Evolutionary conservation across 2,113 vertebrate genomes (phyloP).

Genomic region (Pan troglodytes): NHGRI_mPanTro3-v2.1_pri NC_086015.1:112006501-112007000

Average conservation of each 20-base stretch:
- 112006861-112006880: not conserved
- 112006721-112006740: not conserved
- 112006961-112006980: not conserved
- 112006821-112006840: not conserved
- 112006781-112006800: not conserved
- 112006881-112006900: not conserved
- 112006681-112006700: not conserved
- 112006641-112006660: constrained; percentile 43
- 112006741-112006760: not conserved
- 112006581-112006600: not conserved
- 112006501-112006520: not conserved
- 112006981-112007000: constrained; percentile 40
- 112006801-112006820: not conserved
- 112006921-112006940: constrained; percentile 11
- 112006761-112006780: not conserved
- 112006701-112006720: not conserved
- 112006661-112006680: not conserved
- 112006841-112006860: not conserved
- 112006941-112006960: not conserved
- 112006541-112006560: not conserved
- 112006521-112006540: not conserved
- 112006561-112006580: constrained; percentile 54
- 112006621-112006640: not conserved
- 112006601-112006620: not conserved
- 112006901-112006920: not conserved